Evolutionary conservation across 2,797 vertebrate species (phyloP).

Genomic region (Arrhamphus sclerolepis): DNA sequence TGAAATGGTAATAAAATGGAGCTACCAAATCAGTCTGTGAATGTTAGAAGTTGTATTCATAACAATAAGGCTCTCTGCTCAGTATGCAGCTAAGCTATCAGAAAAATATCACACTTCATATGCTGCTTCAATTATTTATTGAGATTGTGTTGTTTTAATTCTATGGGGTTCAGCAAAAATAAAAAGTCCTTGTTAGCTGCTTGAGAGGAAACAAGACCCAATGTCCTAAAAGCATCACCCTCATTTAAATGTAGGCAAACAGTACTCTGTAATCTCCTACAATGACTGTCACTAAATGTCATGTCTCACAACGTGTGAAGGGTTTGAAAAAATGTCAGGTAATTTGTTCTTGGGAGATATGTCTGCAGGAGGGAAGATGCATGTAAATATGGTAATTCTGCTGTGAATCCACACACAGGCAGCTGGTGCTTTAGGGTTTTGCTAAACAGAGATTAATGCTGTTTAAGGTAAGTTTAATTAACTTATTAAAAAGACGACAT

Average conservation of each 20-base stretch:
- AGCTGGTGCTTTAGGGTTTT: too few species aligned
- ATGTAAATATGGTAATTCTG: slow-evolving; percentile 11
- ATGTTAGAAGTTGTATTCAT: background rate
- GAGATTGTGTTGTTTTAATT: background rate
- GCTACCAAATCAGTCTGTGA: slow-evolving; percentile 6
- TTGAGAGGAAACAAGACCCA: background rate
- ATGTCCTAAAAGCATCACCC: background rate
- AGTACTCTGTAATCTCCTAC: slow-evolving; percentile 8
- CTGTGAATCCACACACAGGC: background rate
- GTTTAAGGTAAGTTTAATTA: slow-evolving; percentile 3
- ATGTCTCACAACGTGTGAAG: slow-evolving; percentile 8
- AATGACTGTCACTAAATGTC: slow-evolving; percentile 6
- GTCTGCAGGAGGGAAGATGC: slow-evolving; percentile 20
- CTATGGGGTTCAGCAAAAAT: too few species aligned
- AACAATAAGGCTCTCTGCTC: background rate
- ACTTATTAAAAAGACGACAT: background rate
- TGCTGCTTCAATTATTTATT: slow-evolving; percentile 3
- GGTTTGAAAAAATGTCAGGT: slow-evolving; percentile 37
- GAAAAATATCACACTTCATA: slow-evolving; percentile 2
- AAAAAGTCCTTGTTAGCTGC: too few species aligned
- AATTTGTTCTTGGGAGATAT: slow-evolving; percentile 42
- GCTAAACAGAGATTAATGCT: background rate
- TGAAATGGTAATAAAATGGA: slow-evolving; percentile 12
- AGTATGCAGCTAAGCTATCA: slow-evolving; percentile 1
- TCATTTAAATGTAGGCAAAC: slow-evolving; percentile 1